Evolutionary conservation across 2,797 vertebrate genomes (phyloP).

Genomic region (Danio jaintianensis): DNA sequence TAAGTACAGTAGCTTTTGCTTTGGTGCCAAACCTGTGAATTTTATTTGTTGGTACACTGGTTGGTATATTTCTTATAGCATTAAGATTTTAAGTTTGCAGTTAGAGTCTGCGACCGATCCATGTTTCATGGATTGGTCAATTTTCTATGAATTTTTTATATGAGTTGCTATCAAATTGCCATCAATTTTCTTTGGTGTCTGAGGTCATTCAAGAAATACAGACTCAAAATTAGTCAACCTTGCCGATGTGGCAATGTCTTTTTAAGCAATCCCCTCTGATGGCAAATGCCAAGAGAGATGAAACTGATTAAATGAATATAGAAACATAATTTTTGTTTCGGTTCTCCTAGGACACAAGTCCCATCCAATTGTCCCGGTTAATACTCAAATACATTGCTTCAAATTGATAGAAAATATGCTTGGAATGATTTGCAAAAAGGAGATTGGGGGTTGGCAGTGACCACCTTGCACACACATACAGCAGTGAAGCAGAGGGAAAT

Average conservation of each 20-base stretch:
- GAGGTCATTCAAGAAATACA: background rate
- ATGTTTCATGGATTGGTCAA: too few relatives aligned
- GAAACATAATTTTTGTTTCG: slow-evolving; percentile 9
- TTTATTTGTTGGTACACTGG: too few relatives aligned
- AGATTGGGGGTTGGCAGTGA: slow-evolving; percentile 3
- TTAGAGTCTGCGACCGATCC: too few relatives aligned
- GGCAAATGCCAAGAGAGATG: background rate
- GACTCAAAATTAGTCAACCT: slow-evolving; percentile 3
- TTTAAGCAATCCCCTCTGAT: background rate
- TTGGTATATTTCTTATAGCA: too few relatives aligned
- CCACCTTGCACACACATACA: background rate
- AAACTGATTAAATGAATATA: slow-evolving; percentile 13
- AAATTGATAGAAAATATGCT: slow-evolving; percentile 43
- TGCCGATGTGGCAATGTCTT: background rate
- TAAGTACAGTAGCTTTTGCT: too few relatives aligned
- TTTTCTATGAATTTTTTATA: too few relatives aligned
- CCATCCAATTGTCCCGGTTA: background rate
- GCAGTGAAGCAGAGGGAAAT: background rate
- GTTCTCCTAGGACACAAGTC: background rate
- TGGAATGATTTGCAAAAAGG: slow-evolving; percentile 43
- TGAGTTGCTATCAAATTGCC: too few relatives aligned
- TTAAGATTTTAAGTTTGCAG: too few relatives aligned
- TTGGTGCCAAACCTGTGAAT: too few relatives aligned
- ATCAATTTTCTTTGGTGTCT: background rate
- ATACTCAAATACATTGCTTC: slow-evolving; percentile 27